Evolutionary conservation across 2,888 invertebrate species (phyloP), one percentile per base, ranked within the genome.

Genomic region (Liopterus haemorrhoidalis): DNA sequence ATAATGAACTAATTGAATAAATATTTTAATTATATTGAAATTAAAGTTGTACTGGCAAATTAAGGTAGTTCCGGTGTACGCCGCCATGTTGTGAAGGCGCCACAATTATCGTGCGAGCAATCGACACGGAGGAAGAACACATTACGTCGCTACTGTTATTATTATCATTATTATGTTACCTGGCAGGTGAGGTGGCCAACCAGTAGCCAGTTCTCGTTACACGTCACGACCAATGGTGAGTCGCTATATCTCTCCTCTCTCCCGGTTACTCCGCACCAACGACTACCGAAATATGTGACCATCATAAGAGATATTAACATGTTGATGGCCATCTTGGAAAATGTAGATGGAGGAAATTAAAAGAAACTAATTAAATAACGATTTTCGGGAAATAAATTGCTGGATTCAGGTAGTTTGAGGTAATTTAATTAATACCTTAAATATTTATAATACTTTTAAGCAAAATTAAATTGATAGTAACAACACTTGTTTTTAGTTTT

Each of bases 141-240:
- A 25, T 59, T 59, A 62, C 64, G 60, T 64, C 64, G 64, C 63
- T 65, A 64, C 40, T 59, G 62, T 65, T 64, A 64, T 65, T 64
- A 65, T 65, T 62, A 64, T 63, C 63, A 63, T 65, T 63, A 64
- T 63, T 62, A 65, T 64, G 62, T 59, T 63, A 62, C 61, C 57
- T 54, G 55, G 54, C 59, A 54, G 54, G 55, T 59, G 54, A 56
- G 54, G 57, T 57, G 55, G 58, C 64, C 63, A 64, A 65, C 63
- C 64, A 59, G 64, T 63, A 63, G 63, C 61, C 52, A 50, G 32
- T 19, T 52, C 51, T 31, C 50, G 47, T 45, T 40, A 49, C 38
- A 46, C 47, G 47, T 40, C 37, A 42, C 54, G 53, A 50, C 62
- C 63, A 63, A 64, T 63, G 51, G 53, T 52, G 48, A 14, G 44